Conservation (phyloP, 2,113 vertebrate genomes). For the Prionailurus bengalensis region DNA sequence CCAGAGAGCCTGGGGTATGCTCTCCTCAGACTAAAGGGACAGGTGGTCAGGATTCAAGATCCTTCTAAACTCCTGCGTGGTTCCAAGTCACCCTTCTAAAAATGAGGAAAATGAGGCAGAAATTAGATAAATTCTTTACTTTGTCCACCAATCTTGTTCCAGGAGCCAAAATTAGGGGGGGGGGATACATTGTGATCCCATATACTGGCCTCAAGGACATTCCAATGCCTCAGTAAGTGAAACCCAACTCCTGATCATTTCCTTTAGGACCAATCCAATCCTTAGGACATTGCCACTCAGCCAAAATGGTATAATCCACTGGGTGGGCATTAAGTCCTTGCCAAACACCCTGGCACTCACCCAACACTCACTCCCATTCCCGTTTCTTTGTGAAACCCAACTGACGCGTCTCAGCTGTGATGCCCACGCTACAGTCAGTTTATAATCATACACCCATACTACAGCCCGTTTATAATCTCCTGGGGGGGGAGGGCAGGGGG, state of each 20-base stretch:
- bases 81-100: background rate
- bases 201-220: background rate
- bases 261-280: background rate
- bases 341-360: background rate
- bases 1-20: background rate
- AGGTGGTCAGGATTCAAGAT: background rate
- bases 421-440: background rate
- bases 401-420: background rate
- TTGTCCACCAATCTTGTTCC: background rate
- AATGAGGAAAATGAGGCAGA: background rate
- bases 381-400: background rate
- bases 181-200: background rate
- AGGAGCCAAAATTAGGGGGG: background rate
- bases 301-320: background rate
- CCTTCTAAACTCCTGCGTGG: background rate
- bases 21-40: background rate
- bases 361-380: background rate
- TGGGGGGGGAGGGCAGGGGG: background rate
- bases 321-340: background rate
- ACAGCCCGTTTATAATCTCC: conserved; percentile 30
- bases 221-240: background rate
- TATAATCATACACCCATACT: background rate
- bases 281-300: background rate
- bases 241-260: background rate
- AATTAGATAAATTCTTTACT: background rate